Conservation (phyloP, 2,797 vertebrate genomes). For the Bothrops alternatus region DNA sequence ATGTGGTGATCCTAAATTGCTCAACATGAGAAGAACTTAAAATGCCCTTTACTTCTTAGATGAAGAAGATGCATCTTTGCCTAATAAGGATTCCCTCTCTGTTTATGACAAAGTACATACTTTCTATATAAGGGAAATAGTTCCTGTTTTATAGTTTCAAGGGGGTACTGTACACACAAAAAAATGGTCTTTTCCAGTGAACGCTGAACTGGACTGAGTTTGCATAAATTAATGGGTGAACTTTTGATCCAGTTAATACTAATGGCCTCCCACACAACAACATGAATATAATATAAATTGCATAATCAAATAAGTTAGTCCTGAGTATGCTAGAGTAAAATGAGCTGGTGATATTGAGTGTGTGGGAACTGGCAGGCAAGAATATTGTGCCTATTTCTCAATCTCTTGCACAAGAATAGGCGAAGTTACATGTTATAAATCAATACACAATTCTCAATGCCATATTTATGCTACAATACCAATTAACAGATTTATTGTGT, state of each 20-base stretch:
- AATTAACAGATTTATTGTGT: neutral
- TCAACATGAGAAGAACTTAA: neutral
- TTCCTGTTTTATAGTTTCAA: conserved; percentile 4
- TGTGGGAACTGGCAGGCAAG: neutral
- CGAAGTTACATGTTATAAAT: neutral
- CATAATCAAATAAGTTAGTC: neutral
- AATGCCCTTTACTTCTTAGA: neutral
- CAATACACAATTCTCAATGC: neutral
- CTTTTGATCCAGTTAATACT: neutral
- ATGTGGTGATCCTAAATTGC: neutral
- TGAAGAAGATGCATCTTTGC: neutral
- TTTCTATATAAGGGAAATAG: neutral
- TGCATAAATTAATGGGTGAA: neutral
- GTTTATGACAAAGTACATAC: neutral
- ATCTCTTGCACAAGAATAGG: neutral
- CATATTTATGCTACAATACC: neutral
- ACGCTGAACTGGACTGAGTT: neutral
- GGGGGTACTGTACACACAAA: neutral
- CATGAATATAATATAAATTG: neutral
- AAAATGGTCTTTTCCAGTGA: neutral
- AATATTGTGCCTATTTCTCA: neutral
- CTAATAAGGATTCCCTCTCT: neutral
- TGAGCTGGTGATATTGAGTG: neutral
- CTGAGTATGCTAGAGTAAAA: neutral
- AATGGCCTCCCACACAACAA: neutral